Conservation (phyloP, 2,888 invertebrate genomes). For the Plagodis pulveraria region DNA sequence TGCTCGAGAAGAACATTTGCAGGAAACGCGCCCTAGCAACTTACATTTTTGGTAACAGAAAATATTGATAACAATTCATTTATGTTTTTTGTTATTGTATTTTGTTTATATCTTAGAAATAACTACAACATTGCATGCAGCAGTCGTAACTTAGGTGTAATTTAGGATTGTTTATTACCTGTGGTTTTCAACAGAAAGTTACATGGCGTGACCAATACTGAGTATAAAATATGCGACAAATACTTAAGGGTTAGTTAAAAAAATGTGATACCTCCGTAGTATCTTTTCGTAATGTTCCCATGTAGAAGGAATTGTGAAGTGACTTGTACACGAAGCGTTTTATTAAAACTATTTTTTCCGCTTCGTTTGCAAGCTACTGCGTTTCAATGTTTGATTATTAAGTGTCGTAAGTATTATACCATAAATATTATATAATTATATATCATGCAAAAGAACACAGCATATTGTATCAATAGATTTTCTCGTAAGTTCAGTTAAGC, state of each 20-base stretch:
- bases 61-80: too few relatives aligned
- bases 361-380: slow-evolving; percentile 24
- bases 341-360: slow-evolving; percentile 19
- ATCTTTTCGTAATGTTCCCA: slow-evolving; percentile 55
- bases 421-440: slow-evolving; percentile 48
- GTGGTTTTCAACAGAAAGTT: too few relatives aligned
- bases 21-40: too few relatives aligned
- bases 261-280: slow-evolving; percentile 67
- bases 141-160: too few relatives aligned
- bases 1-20: too few relatives aligned
- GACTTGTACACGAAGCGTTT: slow-evolving; percentile 34
- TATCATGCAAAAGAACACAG: slow-evolving; percentile 48
- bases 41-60: too few relatives aligned
- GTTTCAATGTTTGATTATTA: slow-evolving; percentile 37
- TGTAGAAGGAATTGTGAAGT: slow-evolving; percentile 49
- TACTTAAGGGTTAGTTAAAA: slow-evolving; percentile 51
- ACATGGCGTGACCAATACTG: too few relatives aligned
- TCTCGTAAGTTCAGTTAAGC: slow-evolving; percentile 51
- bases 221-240: too few relatives aligned
- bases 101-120: too few relatives aligned
- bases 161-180: too few relatives aligned
- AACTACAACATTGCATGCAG: too few relatives aligned
- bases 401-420: slow-evolving; percentile 25
- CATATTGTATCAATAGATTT: slow-evolving; percentile 48
- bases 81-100: too few relatives aligned